Percentiles rank a stretch among this genome's conserved stretches.
These are phyloP conservation scores for Barnardius zonarius DNA, from an alignment of 2,113 vertebrate species.

Conservation along the genomic window DNA sequence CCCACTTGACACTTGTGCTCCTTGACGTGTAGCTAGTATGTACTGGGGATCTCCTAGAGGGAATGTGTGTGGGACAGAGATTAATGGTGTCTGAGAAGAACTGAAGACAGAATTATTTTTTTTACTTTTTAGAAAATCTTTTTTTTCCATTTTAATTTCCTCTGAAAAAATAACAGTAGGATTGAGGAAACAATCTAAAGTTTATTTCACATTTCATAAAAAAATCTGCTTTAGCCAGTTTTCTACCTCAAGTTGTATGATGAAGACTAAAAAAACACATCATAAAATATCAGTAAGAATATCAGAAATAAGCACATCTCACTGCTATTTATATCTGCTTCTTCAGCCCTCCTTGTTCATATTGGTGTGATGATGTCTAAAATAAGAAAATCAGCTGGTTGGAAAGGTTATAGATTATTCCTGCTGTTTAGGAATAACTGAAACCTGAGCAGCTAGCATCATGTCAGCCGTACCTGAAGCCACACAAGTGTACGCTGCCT, in stretches of 20 bases:
- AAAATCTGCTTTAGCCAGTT: neutral
- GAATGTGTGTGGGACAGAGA: neutral
- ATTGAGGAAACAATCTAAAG: neutral
- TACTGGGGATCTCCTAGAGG: neutral
- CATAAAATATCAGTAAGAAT: neutral
- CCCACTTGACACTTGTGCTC: neutral
- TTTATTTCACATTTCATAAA: neutral
- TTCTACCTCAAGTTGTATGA: neutral
- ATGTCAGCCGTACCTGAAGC: neutral
- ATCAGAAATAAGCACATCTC: neutral
- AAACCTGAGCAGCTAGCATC: neutral
- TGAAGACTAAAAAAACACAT: neutral
- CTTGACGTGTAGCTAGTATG: neutral
- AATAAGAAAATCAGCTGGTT: neutral
- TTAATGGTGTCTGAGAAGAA: neutral
- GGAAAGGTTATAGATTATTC: neutral
- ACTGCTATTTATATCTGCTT: neutral
- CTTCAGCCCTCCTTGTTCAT: neutral
- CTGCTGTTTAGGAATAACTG: neutral
- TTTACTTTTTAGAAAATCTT: neutral
- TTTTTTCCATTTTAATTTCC: neutral
- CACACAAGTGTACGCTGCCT: rapidly evolving
- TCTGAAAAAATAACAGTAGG: neutral
- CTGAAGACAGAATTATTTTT: neutral
- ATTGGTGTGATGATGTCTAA: neutral